These are phyloP conservation scores for Pachyseris speciosa DNA, from an alignment of 64 coral and sea anemone species.

Conservation along the genomic window DNA sequence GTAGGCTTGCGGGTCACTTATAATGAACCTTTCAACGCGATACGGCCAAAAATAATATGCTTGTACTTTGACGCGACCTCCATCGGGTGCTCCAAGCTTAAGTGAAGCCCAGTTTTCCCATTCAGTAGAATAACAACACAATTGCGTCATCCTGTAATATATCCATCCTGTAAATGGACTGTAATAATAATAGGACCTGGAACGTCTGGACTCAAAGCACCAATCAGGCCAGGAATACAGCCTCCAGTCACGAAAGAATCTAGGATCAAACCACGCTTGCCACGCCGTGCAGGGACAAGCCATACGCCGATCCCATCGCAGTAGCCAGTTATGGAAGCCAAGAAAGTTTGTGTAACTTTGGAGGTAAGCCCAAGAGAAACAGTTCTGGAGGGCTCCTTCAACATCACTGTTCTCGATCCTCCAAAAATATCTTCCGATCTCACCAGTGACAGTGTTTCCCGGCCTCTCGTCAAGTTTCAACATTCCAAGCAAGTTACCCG, in stretches of 20 bases:
- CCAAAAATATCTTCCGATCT: too few species aligned
- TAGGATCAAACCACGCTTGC: constrained; percentile 43
- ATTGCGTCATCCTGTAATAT: neutral
- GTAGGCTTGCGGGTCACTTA: constrained; percentile 33
- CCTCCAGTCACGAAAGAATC: constrained; percentile 33
- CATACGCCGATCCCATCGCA: neutral
- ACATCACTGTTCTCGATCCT: constrained; percentile 28
- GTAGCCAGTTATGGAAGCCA: neutral
- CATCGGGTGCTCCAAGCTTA: constrained; percentile 5
- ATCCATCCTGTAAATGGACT: neutral
- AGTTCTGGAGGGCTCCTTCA: neutral
- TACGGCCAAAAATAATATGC: neutral
- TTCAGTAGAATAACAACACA: constrained; percentile 45
- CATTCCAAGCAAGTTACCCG: neutral
- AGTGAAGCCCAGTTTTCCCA: neutral
- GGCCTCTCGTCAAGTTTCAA: neutral
- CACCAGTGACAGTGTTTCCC: neutral
- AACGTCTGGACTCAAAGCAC: constrained; percentile 7
- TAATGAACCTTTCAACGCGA: neutral
- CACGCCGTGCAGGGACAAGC: constrained; percentile 7
- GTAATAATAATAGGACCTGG: neutral
- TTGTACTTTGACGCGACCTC: neutral
- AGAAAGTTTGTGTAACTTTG: neutral
- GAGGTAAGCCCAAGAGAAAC: neutral
- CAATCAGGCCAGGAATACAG: constrained; percentile 11